Percentiles rank a stretch among this genome's conserved stretches.
Conservation (phyloP, 2,797 vertebrate species). For the Sibirionetta formosa region DNA sequence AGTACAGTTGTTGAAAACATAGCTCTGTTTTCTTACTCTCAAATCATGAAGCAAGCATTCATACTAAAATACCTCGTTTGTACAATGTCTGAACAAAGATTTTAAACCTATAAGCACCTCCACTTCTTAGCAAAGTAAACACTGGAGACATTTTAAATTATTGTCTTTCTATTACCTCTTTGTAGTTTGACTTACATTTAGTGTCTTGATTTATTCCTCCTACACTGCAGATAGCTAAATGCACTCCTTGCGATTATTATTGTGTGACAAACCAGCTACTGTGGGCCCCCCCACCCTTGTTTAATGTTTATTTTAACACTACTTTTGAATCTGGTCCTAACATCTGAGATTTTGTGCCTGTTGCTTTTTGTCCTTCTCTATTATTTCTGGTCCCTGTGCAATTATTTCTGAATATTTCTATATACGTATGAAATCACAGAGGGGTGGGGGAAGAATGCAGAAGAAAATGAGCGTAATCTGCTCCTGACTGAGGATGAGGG, state of each 20-base stretch:
- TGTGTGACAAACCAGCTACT: background rate
- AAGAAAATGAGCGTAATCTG: background rate
- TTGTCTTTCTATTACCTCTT: background rate
- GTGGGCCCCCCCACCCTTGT: background rate
- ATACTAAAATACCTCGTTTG: background rate
- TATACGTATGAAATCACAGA: background rate
- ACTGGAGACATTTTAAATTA: constrained; percentile 16
- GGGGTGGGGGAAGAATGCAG: background rate
- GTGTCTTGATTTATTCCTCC: constrained; percentile 22
- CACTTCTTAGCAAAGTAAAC: background rate
- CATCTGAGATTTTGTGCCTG: background rate
- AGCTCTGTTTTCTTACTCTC: background rate
- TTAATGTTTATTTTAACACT: constrained; percentile 2
- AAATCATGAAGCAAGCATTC: background rate
- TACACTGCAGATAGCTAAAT: constrained; percentile 1
- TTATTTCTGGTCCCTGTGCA: background rate
- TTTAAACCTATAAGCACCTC: background rate
- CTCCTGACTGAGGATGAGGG: background rate
- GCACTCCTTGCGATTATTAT: background rate
- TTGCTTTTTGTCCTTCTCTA: background rate
- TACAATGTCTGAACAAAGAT: background rate
- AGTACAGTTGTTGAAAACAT: background rate
- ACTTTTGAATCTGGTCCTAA: background rate
- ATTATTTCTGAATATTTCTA: background rate
- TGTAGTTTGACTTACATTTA: background rate